These are phyloP conservation scores for Chironomus tentans DNA, from an alignment of 2,888 invertebrate genomes.

Conservation along the genomic window DNA sequence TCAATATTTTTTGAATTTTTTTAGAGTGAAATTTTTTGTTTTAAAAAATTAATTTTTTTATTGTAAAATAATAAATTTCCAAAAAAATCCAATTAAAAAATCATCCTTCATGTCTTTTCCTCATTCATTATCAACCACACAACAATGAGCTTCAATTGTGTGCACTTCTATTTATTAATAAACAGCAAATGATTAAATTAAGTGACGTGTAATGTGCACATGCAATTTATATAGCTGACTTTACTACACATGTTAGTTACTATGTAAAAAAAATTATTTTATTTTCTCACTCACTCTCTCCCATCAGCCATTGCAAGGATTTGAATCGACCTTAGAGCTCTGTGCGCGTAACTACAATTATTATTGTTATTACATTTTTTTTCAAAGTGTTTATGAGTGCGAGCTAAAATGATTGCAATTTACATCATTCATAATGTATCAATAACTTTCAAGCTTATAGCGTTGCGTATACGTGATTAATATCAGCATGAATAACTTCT, in stretches of 20 bases:
- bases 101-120: no score
- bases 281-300: not conserved
- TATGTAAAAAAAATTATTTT: not conserved
- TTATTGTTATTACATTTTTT: not conserved
- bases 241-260: no score
- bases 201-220: not conserved
- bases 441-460: not conserved
- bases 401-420: not conserved
- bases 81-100: no score
- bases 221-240: not conserved
- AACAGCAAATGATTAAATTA: not conserved
- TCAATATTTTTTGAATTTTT: no score
- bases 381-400: not conserved
- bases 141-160: no score
- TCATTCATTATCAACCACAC: no score
- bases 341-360: not conserved
- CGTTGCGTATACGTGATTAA: not conserved
- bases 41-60: no score
- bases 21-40: no score
- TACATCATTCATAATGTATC: not conserved
- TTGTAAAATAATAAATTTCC: no score
- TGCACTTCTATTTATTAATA: no score
- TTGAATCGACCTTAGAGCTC: not conserved
- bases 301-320: not conserved
- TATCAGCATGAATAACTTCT: not conserved